phyloP scores from a whole-genome alignment of 2,797 vertebrate genomes.

The Macroramphosus scolopax region DNA sequence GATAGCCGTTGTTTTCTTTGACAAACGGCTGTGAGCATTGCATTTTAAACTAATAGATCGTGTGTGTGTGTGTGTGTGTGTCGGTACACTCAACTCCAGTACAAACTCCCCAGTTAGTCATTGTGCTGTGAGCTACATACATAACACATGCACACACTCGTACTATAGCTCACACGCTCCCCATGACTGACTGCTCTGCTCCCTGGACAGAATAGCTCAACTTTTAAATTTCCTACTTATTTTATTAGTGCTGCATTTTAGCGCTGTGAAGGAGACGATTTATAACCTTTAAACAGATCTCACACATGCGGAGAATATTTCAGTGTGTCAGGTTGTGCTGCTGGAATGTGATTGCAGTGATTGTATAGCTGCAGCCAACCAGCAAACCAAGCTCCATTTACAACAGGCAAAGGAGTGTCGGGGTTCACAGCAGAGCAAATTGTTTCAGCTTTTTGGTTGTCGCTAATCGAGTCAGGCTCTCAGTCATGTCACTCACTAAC shows the following conservation, averaged over 20 bases:
- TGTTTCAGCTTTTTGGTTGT: conserved; percentile 54
- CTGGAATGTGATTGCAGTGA: conserved; percentile 66
- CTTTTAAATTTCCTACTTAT: conserved; percentile 63
- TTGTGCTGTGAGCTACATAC: conserved; percentile 11
- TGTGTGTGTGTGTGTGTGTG: conserved; percentile 34
- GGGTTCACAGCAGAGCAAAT: conserved; percentile 60
- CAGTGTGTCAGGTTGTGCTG: conserved; percentile 62
- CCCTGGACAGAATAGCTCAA: conserved; percentile 59
- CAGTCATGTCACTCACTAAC: conserved; percentile 49
- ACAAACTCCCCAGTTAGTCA: conserved; percentile 43
- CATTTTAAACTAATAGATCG: conserved; percentile 36
- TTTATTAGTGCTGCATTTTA: conserved; percentile 65
- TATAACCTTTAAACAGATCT: conserved; percentile 70
- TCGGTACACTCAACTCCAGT: conserved; percentile 34
- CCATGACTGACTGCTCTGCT: conserved; percentile 50
- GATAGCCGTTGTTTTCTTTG: too few relatives aligned
- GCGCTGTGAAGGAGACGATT: conserved; percentile 54
- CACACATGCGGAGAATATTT: conserved; percentile 67
- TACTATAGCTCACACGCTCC: conserved; percentile 17
- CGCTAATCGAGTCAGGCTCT: conserved; percentile 66
- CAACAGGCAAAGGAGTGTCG: conserved; percentile 44
- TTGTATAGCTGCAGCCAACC: conserved; percentile 48
- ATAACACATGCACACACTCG: conserved; percentile 13
- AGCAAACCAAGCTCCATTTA: conserved; percentile 52
- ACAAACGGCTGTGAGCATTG: conserved; percentile 22